These are phyloP conservation scores for Plagiodera versicolora DNA, from an alignment of 2,888 invertebrate species.

Conservation along the genomic window DNA sequence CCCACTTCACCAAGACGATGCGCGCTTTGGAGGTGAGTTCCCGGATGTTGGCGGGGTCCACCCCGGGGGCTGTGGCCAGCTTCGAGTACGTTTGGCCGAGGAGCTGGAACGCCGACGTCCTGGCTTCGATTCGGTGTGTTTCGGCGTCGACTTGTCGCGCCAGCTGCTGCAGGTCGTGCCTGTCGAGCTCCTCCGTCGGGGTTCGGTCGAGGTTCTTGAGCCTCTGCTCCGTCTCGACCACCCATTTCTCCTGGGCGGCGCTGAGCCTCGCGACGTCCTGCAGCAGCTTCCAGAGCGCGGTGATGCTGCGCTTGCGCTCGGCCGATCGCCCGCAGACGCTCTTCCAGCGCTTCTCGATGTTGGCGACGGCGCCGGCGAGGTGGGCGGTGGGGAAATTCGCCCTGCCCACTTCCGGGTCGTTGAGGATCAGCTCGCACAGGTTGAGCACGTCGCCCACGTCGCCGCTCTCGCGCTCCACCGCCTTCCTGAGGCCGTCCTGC, in stretches of 20 bases:
- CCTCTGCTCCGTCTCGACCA: constrained; percentile 65
- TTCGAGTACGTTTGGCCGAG: constrained; percentile 72
- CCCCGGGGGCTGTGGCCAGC: constrained; percentile 66
- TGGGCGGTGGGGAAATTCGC: constrained; percentile 72
- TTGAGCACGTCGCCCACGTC: constrained; percentile 79
- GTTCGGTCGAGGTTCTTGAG: constrained; percentile 63
- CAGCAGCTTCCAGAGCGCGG: constrained; percentile 63
- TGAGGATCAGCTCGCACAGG: constrained; percentile 74
- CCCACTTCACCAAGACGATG: constrained; percentile 65
- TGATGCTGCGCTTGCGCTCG: constrained; percentile 70
- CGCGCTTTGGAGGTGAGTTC: constrained; percentile 65
- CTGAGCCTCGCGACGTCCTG: constrained; percentile 62
- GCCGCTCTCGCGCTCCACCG: constrained; percentile 75
- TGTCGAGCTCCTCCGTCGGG: constrained; percentile 59
- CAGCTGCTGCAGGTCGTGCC: constrained; percentile 63
- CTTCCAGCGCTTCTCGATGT: constrained; percentile 79
- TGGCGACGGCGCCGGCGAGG: constrained; percentile 67
- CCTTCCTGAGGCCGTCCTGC: constrained; percentile 73
- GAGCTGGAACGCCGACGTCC: constrained; percentile 61
- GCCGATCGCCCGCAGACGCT: constrained; percentile 73
- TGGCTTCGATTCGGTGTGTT: constrained; percentile 60
- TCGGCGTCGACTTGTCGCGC: constrained; percentile 61
- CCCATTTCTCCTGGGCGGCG: constrained; percentile 62
- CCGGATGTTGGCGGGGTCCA: constrained; percentile 71
- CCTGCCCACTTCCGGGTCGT: constrained; percentile 72